Base-by-base conservation (phyloP, 1,140 invertebrate genomes). In the Habropoda laboriosa region DNA sequence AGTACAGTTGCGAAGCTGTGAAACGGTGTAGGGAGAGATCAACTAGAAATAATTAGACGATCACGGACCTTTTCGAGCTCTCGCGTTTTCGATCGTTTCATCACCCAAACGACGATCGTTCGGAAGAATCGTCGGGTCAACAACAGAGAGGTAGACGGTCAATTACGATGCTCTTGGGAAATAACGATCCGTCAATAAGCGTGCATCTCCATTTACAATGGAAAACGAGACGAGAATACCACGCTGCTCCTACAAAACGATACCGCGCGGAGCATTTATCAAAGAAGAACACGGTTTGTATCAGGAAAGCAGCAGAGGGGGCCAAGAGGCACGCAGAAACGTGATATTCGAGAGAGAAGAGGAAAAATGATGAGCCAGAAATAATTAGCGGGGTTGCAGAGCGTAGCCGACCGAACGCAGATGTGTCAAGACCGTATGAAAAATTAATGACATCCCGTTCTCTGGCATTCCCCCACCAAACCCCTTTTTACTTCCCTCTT, bases 351-450 rank as follows among this genome's bases (percentile, higher is more conserved):
- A 51, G 38, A 42, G 49, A 24, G 30, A 51, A 13, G 27, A 72
- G 75, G 71, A 86, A 86, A 81, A 85, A 79, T 72, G 82, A 85
- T 85, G 83, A 85, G 75, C 75, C 53, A 86, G 80, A 86, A 86
- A 86, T 86, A 86, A 86, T 86, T 86, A 86, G 85, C 80, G 67
- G 70, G 83, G 72, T 63, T 73, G 72, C 58, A 38, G 82, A 80
- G 58, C 51, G 72, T 45, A 73, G 78, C 73, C 80, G 73, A 47
- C 75, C 83, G 71, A 86, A 86, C 83, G 83, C 83, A 85, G 84
- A 86, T 81, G 84, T 81, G 53, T 49, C 71, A 57, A 73, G 72
- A 61, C 63, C 55, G 80, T 82, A 87, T 75, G 86, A 74, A 81
- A 85, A 87, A 84, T 88, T 83, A 87, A 84, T 86, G 83, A 84